Base-by-base conservation (phyloP, 1,140 invertebrate genomes). In the Campoletis sonorensis region DNA sequence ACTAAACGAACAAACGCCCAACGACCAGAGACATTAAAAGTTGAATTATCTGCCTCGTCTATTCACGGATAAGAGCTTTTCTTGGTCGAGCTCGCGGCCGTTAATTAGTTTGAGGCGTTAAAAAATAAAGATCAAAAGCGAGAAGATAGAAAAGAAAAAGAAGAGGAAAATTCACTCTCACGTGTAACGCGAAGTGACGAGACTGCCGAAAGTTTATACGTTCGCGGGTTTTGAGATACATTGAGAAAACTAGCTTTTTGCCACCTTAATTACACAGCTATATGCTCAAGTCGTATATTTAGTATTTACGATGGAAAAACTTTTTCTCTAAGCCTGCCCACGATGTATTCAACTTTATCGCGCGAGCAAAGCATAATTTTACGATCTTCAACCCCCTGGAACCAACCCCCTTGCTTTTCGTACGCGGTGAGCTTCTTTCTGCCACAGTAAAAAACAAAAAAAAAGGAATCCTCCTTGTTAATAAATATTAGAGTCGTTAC, bases 321-420 rank as follows among this genome's bases (percentile, higher is more conserved):
- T 87, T 92, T 91, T 89, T 86, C 87, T 89, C 86, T 85, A 89
- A 88, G 85, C 81, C 86, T 84, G 81, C 84, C 83, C n/a, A 86
- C 86, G 83, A 79, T 85, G 89, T 81, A 91, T 91, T 91, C 88
- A 90, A 90, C 88, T 91, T 92, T 91, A 92, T 91, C 89, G 88
- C 40, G 11, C 88, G 84, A 86, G 84, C 84, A 83, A 88, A 90
- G 87, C 89, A 90, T 90, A 90, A 89, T 87, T 92, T 92, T 91
- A 92, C 88, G 91, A 91, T 87, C 85, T 58, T 79, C 80, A 84
- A 88, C 40, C 33, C 27, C 11, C 68, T 16, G 23, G 8, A n/a
- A 33, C 21, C 70, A 37, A 79, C 58, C 78, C 54, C 18, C 16
- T n/a, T n/a, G n/a, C n/a, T 58, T 23, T 23, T 21, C 54, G 8